Percentiles rank a stretch among this genome's conserved stretches.
phyloP scores from a whole-genome alignment of 1,140 invertebrate species.

The Drosophila bifasciata region DNA sequence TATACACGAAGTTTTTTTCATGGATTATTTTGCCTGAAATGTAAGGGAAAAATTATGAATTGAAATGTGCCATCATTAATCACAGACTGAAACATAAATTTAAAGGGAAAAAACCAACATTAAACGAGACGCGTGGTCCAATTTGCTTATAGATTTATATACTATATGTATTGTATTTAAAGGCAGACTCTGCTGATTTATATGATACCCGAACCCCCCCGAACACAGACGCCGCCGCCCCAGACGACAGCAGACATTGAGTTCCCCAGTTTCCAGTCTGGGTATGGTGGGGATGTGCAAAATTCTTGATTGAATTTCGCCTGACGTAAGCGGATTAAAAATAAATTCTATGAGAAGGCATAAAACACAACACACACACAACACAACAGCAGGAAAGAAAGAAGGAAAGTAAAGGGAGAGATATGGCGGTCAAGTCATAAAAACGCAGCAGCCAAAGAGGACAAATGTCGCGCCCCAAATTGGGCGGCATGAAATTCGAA shows the following conservation, averaged over 20 bases:
- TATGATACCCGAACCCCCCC: neutral
- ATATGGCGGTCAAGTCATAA: constrained; percentile 59
- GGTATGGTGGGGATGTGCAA: constrained; percentile 23
- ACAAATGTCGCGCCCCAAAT: neutral
- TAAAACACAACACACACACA: constrained; percentile 15
- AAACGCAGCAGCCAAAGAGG: constrained; percentile 42
- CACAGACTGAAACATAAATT: no score
- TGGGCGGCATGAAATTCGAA: no score
- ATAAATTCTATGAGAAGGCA: constrained; percentile 54
- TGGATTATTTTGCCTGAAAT: constrained; percentile 21
- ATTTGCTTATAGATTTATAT: constrained; percentile 32
- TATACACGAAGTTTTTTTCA: neutral
- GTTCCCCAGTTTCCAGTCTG: no score
- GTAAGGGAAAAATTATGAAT: constrained; percentile 31
- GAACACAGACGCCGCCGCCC: neutral
- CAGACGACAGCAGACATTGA: constrained; percentile 4
- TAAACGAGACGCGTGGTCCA: constrained; percentile 16
- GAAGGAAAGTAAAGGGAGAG: constrained; percentile 50
- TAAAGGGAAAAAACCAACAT: no score
- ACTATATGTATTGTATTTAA: constrained; percentile 25
- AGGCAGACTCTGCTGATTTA: constrained; percentile 50
- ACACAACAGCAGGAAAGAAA: constrained; percentile 42
- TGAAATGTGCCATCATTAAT: constrained; percentile 17
- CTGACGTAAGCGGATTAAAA: constrained; percentile 71
- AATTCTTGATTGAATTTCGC: constrained; percentile 68